Conservation (phyloP, 1,140 invertebrate genomes). For the Ganaspis sp. region DNA sequence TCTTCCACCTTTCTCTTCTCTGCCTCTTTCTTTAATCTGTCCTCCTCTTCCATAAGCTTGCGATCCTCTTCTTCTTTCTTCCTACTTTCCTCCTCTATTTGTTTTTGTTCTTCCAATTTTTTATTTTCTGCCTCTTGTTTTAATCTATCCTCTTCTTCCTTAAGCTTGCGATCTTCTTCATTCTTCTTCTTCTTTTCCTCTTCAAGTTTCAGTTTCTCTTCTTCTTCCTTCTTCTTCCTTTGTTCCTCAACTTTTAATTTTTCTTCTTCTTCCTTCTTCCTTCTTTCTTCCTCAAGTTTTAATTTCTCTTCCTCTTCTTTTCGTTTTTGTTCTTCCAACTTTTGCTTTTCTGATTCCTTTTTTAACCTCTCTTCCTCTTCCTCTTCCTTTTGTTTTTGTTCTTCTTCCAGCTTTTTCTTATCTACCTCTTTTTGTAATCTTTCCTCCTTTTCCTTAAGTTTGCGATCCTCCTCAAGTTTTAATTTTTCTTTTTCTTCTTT, state of each 20-base stretch:
- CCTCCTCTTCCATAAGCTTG: conserved; percentile 16
- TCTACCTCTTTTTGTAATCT: conserved; percentile 32
- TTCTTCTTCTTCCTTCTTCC: background rate
- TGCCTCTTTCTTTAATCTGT: conserved; percentile 39
- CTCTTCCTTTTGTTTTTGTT: conserved; percentile 45
- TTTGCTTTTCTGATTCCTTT: conserved; percentile 39
- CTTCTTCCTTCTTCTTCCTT: conserved; percentile 33
- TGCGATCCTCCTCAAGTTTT: conserved; percentile 39
- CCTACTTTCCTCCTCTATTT: conserved; percentile 24
- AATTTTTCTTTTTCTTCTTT: conserved; percentile 21
- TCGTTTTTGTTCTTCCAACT: conserved; percentile 36
- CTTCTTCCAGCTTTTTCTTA: conserved; percentile 42
- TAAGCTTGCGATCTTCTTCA: conserved; percentile 41
- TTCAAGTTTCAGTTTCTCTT: conserved; percentile 37
- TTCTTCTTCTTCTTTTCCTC: conserved; percentile 37
- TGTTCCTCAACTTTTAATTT: conserved; percentile 37
- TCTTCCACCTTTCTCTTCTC: conserved; percentile 21
- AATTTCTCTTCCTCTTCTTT: conserved; percentile 22
- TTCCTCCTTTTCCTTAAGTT: conserved; percentile 43
- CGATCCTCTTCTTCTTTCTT: conserved; percentile 41
- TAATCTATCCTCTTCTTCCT: conserved; percentile 40
- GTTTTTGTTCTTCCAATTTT: conserved; percentile 45
- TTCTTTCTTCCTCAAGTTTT: no score
- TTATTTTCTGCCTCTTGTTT: conserved; percentile 42
- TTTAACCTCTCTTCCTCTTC: conserved; percentile 14